Percentiles rank a stretch among this genome's conserved stretches.
These are phyloP conservation scores for Procapra przewalskii DNA, from an alignment of 2,113 vertebrate genomes.

Conservation along the genomic window DNA sequence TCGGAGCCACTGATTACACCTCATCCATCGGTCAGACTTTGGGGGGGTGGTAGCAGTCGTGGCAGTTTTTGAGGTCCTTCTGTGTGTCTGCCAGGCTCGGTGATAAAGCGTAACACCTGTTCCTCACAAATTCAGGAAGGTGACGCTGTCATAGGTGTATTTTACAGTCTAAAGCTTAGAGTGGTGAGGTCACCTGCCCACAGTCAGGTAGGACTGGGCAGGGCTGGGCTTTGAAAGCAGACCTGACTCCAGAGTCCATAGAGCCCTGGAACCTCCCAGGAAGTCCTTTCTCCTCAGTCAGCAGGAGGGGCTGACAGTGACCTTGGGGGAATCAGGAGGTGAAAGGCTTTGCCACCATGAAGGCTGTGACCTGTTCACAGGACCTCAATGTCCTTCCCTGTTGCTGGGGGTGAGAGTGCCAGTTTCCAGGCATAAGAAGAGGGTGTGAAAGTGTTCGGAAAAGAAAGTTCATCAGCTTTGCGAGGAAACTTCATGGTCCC, in stretches of 20 bases:
- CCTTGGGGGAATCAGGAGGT: background rate
- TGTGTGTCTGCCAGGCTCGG: background rate
- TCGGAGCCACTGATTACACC: constrained; percentile 94
- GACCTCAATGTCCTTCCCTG: background rate
- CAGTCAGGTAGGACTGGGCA: background rate
- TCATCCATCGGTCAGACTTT: constrained; percentile 85
- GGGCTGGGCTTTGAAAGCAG: background rate
- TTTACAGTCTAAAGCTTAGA: background rate
- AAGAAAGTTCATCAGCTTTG: background rate
- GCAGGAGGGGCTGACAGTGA: background rate
- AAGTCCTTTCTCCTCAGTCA: background rate
- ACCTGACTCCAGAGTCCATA: constrained; percentile 27
- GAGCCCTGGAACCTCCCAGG: background rate
- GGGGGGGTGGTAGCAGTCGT: background rate
- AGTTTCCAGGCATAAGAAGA: background rate
- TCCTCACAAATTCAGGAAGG: background rate
- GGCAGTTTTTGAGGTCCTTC: background rate
- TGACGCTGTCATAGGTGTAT: rapidly evolving
- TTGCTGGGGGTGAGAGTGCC: background rate
- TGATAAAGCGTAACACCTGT: background rate
- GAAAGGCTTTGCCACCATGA: background rate
- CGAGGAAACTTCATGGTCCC: background rate
- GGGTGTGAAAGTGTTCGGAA: background rate
- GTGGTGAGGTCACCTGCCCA: background rate
- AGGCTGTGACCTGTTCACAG: background rate